Evolutionary conservation across 2,888 invertebrate genomes (phyloP).

Genomic region (Shargacucullia verbasci): DNA sequence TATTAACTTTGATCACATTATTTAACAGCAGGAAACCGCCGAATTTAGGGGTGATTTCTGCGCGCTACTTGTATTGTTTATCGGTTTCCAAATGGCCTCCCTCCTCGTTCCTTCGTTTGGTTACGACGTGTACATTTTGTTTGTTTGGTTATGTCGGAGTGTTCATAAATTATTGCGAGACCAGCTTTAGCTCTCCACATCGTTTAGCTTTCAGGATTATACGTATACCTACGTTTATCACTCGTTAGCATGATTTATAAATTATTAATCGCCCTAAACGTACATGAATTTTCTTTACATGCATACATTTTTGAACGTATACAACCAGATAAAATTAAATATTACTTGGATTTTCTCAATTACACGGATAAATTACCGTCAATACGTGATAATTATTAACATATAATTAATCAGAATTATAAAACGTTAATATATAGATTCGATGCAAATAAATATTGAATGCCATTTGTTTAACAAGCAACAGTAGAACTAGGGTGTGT

Average conservation of each 20-base stretch:
- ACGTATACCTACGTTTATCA: slow-evolving; percentile 26
- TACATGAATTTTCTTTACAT: slow-evolving; percentile 1
- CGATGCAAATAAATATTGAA: too few species aligned
- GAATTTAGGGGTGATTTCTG: slow-evolving; percentile 43
- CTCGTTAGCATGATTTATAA: slow-evolving; percentile 7
- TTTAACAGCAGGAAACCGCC: slow-evolving; percentile 46
- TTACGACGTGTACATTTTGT: slow-evolving; percentile 44
- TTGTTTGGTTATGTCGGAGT: slow-evolving; percentile 31
- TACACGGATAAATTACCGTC: slow-evolving; percentile 1
- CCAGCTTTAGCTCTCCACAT: slow-evolving; percentile 31
- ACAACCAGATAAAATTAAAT: slow-evolving; percentile 12
- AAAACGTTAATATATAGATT: too few species aligned
- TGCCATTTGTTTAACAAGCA: too few species aligned
- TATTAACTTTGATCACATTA: slow-evolving; percentile 58
- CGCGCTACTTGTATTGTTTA: slow-evolving; percentile 46
- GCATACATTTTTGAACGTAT: not conserved
- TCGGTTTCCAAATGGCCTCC: slow-evolving; percentile 43
- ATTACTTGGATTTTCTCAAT: slow-evolving; percentile 14
- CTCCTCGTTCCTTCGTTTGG: slow-evolving; percentile 33
- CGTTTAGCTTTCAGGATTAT: slow-evolving; percentile 24
- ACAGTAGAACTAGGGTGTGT: slow-evolving; percentile 18
- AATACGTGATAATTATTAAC: slow-evolving; percentile 4
- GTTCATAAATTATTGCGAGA: slow-evolving; percentile 44
- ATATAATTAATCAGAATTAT: slow-evolving; percentile 1
- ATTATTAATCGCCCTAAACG: not conserved